phyloP scores from a whole-genome alignment of 2,113 vertebrate genomes.

The Erinaceus europaeus region DNA sequence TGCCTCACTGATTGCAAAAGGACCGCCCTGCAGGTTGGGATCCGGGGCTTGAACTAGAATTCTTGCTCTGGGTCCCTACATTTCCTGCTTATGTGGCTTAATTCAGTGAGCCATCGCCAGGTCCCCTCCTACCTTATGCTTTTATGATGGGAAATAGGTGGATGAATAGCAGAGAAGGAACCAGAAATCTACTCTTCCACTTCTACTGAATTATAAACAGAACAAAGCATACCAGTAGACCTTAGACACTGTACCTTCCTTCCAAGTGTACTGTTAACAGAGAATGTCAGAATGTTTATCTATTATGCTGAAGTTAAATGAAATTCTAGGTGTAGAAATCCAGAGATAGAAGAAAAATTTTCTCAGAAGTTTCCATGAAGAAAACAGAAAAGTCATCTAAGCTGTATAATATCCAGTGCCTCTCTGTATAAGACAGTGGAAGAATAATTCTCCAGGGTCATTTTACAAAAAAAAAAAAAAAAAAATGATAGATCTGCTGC shows the following conservation, averaged over 20 bases:
- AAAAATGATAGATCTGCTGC: background rate
- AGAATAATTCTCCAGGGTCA: background rate
- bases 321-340: background rate
- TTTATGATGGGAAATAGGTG: background rate
- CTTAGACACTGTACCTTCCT: background rate
- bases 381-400: background rate
- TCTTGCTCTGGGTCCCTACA: too few species aligned
- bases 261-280: background rate
- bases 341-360: background rate
- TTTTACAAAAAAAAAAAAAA: background rate
- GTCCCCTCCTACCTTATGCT: too few species aligned
- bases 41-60: too few species aligned
- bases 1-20: too few species aligned
- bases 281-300: background rate
- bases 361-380: background rate
- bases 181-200: background rate
- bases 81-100: too few species aligned
- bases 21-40: too few species aligned
- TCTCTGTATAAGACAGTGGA: background rate
- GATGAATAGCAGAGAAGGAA: background rate
- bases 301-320: background rate
- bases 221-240: background rate
- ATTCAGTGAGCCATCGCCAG: too few species aligned
- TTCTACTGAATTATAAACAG: background rate
- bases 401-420: background rate